Conservation (phyloP, 2,797 vertebrate genomes). For the Galagoides demidoff region DNA sequence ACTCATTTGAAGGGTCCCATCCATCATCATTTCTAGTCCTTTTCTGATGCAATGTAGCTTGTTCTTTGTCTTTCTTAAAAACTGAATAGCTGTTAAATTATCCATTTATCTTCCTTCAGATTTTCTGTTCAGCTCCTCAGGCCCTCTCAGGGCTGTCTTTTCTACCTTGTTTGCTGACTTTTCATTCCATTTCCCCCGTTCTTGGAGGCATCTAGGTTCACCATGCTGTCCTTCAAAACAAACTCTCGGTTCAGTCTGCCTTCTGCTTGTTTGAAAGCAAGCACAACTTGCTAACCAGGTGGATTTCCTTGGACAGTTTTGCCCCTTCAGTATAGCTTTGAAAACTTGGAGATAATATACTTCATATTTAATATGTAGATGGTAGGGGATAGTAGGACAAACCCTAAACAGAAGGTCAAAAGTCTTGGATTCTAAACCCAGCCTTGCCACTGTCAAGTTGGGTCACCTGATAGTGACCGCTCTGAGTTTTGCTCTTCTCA, state of each 20-base stretch:
- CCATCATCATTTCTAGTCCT: constrained; percentile 90
- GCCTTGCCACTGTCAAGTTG: neutral
- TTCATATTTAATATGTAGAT: neutral
- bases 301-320: neutral
- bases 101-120: constrained; percentile 91
- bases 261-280: constrained; percentile 65
- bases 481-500: neutral
- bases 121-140: constrained; percentile 86
- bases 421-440: neutral
- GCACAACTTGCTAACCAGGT: neutral
- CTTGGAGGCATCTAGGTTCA: constrained; percentile 76
- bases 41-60: constrained; percentile 91
- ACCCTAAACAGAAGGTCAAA: neutral
- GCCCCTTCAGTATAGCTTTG: constrained; percentile 53
- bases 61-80: constrained; percentile 91
- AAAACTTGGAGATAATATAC: neutral
- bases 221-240: constrained; percentile 76
- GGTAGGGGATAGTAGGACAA: neutral
- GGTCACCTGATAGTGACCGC: neutral
- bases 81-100: constrained; percentile 91
- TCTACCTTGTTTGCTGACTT: constrained; percentile 87
- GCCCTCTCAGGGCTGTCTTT: constrained; percentile 86
- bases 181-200: constrained; percentile 84
- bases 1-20: constrained; percentile 87
- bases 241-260: constrained; percentile 57